Percentiles rank a stretch among this genome's conserved stretches.
Conservation (phyloP, 2,797 vertebrate genomes). For the Poeciliopsis infans region DNA sequence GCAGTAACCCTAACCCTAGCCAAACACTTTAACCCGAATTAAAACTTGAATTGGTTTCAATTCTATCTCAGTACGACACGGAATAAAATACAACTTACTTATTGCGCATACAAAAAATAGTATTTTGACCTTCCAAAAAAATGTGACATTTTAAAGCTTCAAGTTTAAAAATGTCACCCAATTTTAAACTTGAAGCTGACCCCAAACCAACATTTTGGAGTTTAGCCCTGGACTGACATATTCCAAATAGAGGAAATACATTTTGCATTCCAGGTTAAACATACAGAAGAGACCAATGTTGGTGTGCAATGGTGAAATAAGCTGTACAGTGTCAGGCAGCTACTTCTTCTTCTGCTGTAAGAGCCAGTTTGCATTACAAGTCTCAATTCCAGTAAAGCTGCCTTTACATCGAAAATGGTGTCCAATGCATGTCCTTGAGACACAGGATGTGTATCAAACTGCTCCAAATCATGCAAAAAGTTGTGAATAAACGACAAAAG, state of each 20-base stretch:
- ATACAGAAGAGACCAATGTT: neutral
- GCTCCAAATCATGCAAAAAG: neutral
- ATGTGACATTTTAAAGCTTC: too few relatives aligned
- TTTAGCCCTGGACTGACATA: neutral
- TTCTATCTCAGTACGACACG: neutral
- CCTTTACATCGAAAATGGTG: neutral
- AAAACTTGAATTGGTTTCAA: neutral
- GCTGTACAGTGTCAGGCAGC: neutral
- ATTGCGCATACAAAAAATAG: neutral
- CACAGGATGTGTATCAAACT: neutral
- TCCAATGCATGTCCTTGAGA: too few relatives aligned
- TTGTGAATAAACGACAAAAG: neutral
- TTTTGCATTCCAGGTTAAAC: neutral
- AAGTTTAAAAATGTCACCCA: neutral
- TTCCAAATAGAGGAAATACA: neutral
- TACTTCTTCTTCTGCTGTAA: neutral
- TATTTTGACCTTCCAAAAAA: neutral
- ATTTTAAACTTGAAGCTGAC: neutral
- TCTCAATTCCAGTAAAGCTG: neutral
- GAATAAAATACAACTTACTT: neutral
- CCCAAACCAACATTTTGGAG: neutral
- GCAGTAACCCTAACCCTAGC: neutral
- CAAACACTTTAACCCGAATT: neutral
- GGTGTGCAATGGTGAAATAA: neutral
- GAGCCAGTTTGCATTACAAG: neutral